Percentiles rank a stretch among this genome's conserved stretches.
Conservation (phyloP, 2,888 invertebrate genomes). For the Physocephala rufipes region DNA sequence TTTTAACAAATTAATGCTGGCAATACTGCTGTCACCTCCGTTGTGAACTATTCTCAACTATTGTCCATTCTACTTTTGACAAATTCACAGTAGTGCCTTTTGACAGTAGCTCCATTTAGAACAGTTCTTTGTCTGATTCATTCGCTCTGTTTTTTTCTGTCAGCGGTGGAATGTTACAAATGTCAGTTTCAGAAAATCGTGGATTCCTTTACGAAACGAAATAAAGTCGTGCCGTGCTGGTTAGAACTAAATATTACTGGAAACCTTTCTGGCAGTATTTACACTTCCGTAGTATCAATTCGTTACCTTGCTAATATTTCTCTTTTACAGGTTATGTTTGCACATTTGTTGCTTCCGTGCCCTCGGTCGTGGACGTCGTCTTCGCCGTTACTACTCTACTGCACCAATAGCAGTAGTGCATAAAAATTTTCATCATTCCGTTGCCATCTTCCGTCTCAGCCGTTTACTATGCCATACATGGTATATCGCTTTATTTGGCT, state of each 20-base stretch:
- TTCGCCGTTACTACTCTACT: too few species aligned
- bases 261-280: too few species aligned
- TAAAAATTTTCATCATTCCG: constrained; percentile 23
- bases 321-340: constrained; percentile 37
- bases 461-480: constrained; percentile 46
- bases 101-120: constrained; percentile 13
- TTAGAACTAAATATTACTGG: neutral
- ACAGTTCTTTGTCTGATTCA: neutral
- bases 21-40: neutral
- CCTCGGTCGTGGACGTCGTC: neutral
- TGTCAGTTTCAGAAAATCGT: neutral
- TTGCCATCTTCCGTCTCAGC: neutral
- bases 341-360: constrained; percentile 10
- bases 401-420: neutral
- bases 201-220: neutral
- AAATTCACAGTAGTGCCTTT: constrained; percentile 3
- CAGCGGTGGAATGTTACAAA: neutral
- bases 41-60: neutral
- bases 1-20: too few species aligned
- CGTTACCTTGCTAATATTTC: neutral
- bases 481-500: constrained; percentile 51
- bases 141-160: neutral
- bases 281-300: too few species aligned
- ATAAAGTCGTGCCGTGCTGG: neutral
- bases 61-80: neutral